Conservation (phyloP, 2,113 vertebrate genomes). For the Haemorhous mexicanus region DNA sequence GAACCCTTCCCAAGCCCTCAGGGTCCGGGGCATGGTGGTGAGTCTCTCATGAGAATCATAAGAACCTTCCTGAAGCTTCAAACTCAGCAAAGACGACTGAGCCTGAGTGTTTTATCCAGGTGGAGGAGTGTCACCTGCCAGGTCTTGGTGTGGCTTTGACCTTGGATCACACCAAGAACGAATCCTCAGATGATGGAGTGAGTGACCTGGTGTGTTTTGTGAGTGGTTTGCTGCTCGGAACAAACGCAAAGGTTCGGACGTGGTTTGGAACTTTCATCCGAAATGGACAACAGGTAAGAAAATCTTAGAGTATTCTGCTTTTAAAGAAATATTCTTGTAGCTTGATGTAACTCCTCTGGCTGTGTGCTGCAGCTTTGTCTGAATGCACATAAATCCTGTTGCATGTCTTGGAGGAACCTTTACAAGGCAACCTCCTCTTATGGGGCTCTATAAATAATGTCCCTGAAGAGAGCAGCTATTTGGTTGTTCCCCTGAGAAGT, state of each 20-base stretch:
- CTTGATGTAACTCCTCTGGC: background rate
- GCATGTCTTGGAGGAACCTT: rapidly evolving
- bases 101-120: slow-evolving; percentile 64
- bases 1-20: slow-evolving; percentile 95
- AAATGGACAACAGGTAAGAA: slow-evolving; percentile 92
- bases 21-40: slow-evolving; percentile 98
- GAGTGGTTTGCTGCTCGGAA: slow-evolving; percentile 94
- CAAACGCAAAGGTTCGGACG: slow-evolving; percentile 94
- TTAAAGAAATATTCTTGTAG: background rate
- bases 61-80: background rate
- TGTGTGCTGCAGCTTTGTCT: background rate
- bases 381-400: background rate
- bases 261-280: slow-evolving; percentile 99
- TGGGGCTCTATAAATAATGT: background rate
- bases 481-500: background rate
- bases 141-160: slow-evolving; percentile 95
- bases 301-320: background rate
- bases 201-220: slow-evolving; percentile 96
- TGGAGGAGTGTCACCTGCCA: slow-evolving; percentile 96
- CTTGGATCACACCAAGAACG: slow-evolving; percentile 91
- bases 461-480: background rate
- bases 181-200: slow-evolving; percentile 88
- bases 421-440: rapidly evolving
- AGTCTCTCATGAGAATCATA: background rate
- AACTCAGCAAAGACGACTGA: background rate